These are phyloP conservation scores for Conus ventricosus DNA, from an alignment of 1,140 invertebrate genomes.

Conservation along the genomic window DNA sequence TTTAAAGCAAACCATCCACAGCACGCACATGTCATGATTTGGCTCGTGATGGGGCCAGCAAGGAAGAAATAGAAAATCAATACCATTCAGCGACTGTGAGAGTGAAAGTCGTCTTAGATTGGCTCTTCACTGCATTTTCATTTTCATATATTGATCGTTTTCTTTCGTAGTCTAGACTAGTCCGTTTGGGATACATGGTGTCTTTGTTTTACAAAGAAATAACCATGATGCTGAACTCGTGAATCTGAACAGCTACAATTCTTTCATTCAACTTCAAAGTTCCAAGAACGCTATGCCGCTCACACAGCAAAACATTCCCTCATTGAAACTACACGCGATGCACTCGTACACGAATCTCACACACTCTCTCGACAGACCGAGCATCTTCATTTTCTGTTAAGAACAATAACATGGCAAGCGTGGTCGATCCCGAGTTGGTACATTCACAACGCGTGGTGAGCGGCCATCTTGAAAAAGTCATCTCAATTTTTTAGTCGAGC, in stretches of 20 bases:
- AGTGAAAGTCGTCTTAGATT: neutral
- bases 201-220: too few species aligned
- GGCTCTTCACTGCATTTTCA: slow-evolving; percentile 7
- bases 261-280: too few species aligned
- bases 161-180: neutral
- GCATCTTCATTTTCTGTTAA: neutral
- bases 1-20: neutral
- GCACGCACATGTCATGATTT: too few species aligned
- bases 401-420: neutral
- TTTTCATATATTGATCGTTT: slow-evolving; percentile 18
- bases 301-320: too few species aligned
- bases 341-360: too few species aligned
- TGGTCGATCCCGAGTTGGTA: neutral
- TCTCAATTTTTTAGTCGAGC: neutral
- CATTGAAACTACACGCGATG: too few species aligned
- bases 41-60: neutral
- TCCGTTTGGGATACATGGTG: too few species aligned
- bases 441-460: slow-evolving; percentile 3
- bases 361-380: neutral
- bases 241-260: too few species aligned
- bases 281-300: too few species aligned
- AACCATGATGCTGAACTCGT: too few species aligned
- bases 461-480: slow-evolving; percentile 32
- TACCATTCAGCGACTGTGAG: neutral
- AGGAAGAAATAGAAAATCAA: neutral